These are phyloP conservation scores for Puma concolor DNA, from an alignment of 2,113 vertebrate species.

Conservation along the genomic window DNA sequence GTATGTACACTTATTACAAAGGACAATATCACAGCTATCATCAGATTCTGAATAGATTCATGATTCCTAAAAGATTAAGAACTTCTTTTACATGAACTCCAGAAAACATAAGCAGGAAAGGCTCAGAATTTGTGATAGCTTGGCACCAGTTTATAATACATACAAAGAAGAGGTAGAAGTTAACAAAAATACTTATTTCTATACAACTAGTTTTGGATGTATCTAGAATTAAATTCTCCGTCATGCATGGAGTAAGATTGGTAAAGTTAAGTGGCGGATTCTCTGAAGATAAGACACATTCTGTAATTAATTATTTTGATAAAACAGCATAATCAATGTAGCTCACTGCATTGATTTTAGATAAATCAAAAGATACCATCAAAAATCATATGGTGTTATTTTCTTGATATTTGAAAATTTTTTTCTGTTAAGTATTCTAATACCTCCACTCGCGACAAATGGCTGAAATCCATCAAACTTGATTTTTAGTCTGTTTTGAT, in stretches of 20 bases:
- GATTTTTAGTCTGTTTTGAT: slow-evolving; percentile 5
- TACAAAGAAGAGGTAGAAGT: background rate
- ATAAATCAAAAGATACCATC: background rate
- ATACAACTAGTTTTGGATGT: background rate
- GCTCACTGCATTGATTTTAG: background rate
- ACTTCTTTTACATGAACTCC: background rate
- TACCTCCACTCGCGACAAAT: slow-evolving; percentile 17
- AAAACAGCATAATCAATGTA: background rate
- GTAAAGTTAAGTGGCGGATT: slow-evolving; percentile 14
- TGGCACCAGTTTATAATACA: background rate
- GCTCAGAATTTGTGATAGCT: slow-evolving; percentile 22
- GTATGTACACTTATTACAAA: background rate
- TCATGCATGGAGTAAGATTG: background rate
- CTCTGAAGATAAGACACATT: slow-evolving; percentile 22
- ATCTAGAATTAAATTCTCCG: background rate
- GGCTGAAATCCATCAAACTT: background rate
- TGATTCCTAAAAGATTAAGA: slow-evolving; percentile 23
- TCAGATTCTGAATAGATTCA: background rate
- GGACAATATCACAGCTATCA: background rate
- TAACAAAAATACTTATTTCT: slow-evolving; percentile 30
- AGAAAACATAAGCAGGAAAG: background rate
- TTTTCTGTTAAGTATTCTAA: background rate
- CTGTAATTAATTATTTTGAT: slow-evolving; percentile 20
- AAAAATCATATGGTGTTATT: background rate
- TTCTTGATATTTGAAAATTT: slow-evolving; percentile 4